Base-by-base conservation (phyloP, 2,113 vertebrate species). In the Trichomycterus rosablanca region DNA sequence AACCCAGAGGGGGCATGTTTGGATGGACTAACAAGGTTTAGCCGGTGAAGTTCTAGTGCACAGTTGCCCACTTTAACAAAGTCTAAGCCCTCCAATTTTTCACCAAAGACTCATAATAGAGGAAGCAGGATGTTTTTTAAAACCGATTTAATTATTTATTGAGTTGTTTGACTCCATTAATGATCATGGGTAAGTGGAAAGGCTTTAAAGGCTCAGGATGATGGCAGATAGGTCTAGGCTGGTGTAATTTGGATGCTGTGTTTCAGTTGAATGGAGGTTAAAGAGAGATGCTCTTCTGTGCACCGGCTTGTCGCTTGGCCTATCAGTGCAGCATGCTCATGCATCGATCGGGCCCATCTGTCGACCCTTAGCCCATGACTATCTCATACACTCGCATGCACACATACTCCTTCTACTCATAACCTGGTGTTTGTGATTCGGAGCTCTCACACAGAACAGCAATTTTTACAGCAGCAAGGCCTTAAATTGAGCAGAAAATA, bases 401-500 rank as follows among this genome's bases (percentile, higher is more conserved):
- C 37, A 59, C 37, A 54, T 20, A 22, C 45, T 48, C 22, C 5
- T 46, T 45, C 30, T 45, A 9, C 30, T 20, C 56, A 24, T 52
- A 23, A 16, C 39, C 23, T 57, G 26, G 32, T 74, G 75, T 73
- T 71, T 60, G 71, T 77, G 53, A 73, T 78, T 62, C 34, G 48
- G 34, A 16, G 18, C 49, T 69, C 54, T 34, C 60, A 35, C 48
- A 56, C 68, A 75, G 64, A 73, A 54, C 49, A 54, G 62, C 69
- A 73, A 74, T 84, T 76, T 77, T 78, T 73, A 75, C 70, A 75
- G 78, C 65, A 44, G 67, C 70, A 71, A 74, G 66, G 68, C 68
- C 76, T 77, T 78, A 79, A 83, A 83, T 84, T 80, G 78, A 83
- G 82, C 78, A 83, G 83, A 87, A 84, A 86, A 84, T 80, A 82